These are phyloP conservation scores for Hydropsyche tenuis DNA, from an alignment of 1,140 invertebrate genomes.

Conservation along the genomic window DNA sequence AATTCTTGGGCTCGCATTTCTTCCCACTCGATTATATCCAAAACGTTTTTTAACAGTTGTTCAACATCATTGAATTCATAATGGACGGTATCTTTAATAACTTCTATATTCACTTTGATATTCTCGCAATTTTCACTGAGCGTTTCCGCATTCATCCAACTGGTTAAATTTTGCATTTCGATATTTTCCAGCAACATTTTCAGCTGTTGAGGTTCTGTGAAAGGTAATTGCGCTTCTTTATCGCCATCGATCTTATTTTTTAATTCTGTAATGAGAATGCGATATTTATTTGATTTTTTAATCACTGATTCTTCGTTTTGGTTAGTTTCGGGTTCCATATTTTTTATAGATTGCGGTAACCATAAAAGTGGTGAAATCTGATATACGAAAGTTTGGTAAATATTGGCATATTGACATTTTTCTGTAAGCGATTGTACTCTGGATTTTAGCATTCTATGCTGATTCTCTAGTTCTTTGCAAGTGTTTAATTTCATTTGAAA, in stretches of 20 bases:
- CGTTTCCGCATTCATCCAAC: conserved; percentile 68
- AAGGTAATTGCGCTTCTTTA: conserved; percentile 63
- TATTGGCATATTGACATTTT: conserved; percentile 66
- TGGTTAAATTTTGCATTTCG: conserved; percentile 71
- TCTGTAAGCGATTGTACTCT: conserved; percentile 69
- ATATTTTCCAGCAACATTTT: conserved; percentile 64
- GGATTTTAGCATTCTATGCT: conserved; percentile 61
- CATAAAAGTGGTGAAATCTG: conserved; percentile 66
- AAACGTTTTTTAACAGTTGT: conserved; percentile 53
- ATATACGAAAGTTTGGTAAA: conserved; percentile 71
- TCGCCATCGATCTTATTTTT: conserved; percentile 58
- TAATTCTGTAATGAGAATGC: conserved; percentile 51
- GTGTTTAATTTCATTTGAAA: conserved; percentile 62
- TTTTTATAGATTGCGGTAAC: conserved; percentile 53
- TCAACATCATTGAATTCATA: conserved; percentile 53
- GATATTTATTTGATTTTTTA: background rate
- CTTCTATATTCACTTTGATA: conserved; percentile 59
- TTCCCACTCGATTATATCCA: conserved; percentile 48
- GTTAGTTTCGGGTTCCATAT: conserved; percentile 48
- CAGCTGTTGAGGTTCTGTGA: conserved; percentile 65
- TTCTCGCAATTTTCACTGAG: conserved; percentile 64
- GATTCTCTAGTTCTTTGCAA: conserved; percentile 60
- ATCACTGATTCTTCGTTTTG: conserved; percentile 47
- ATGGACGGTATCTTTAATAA: conserved; percentile 54
- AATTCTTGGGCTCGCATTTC: conserved; percentile 58